Evolutionary conservation across 2,113 vertebrate genomes (phyloP).

Genomic region (Tor tambroides): DNA sequence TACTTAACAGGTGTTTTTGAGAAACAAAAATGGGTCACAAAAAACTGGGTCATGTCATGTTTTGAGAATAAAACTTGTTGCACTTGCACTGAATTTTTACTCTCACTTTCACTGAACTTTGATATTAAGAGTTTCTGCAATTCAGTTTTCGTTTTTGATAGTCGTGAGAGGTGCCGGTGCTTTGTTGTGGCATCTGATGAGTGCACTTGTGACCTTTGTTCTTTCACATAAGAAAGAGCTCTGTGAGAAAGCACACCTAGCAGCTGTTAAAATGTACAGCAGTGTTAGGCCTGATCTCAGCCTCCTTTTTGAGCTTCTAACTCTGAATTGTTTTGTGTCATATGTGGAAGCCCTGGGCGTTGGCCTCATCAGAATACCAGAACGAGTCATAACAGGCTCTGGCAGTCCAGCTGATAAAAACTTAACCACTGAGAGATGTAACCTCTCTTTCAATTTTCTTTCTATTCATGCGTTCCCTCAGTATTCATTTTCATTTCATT

Average conservation of each 20-base stretch:
- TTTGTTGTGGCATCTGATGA: not conserved
- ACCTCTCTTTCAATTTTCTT: not conserved
- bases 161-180: not conserved
- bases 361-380: conserved; percentile 45
- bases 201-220: not conserved
- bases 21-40: not conserved
- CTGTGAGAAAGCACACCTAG: not conserved
- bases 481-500: not conserved
- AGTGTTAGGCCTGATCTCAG: not conserved
- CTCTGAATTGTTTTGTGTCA: not conserved
- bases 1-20: not conserved
- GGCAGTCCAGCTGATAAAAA: conserved; percentile 53
- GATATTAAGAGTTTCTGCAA: not conserved
- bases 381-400: conserved; percentile 61
- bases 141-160: not conserved
- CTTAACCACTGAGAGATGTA: not conserved
- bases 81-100: not conserved
- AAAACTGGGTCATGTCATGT: not conserved
- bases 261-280: not conserved
- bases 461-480: not conserved
- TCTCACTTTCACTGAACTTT: not conserved
- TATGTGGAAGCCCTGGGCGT: conserved; percentile 32
- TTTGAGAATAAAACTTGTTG: conserved; percentile 3
- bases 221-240: not conserved
- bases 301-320: not conserved